Conservation (phyloP, 2,797 vertebrate genomes). For the Hoplostethus atlanticus region DNA sequence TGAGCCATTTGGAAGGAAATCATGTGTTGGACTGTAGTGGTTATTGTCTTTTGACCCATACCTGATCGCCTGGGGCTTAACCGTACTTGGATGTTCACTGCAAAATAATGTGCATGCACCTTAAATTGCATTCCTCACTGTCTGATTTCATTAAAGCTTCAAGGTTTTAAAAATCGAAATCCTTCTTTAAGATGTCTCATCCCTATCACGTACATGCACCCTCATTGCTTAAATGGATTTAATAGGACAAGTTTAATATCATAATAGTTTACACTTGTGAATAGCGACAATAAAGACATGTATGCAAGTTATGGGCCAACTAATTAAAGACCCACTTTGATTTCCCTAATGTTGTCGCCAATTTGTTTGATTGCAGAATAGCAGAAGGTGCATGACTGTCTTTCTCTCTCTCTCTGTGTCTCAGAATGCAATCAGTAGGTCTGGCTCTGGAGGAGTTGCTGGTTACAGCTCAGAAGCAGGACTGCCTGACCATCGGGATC, state of each 20-base stretch:
- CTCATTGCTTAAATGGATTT: not conserved
- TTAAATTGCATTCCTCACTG: not conserved
- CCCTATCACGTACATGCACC: constrained; percentile 1
- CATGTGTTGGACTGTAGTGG: constrained; percentile 32
- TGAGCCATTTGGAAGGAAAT: constrained; percentile 11
- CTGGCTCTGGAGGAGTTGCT: constrained; percentile 91
- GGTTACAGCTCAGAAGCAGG: constrained; percentile 88
- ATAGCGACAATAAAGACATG: too few relatives aligned
- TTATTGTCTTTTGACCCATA: constrained; percentile 35
- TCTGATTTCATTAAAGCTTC: too few relatives aligned
- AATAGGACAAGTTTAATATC: not conserved
- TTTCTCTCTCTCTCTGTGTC: not conserved
- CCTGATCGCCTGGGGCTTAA: not conserved
- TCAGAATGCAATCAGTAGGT: constrained; percentile 89
- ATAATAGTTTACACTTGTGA: not conserved
- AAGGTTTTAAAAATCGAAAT: too few relatives aligned
- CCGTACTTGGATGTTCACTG: too few relatives aligned
- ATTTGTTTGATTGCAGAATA: not conserved
- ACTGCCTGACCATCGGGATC: constrained; percentile 89
- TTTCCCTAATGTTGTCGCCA: not conserved
- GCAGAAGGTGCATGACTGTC: not conserved
- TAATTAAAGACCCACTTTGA: not conserved
- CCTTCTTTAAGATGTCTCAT: not conserved
- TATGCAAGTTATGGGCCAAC: not conserved
- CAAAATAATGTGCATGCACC: constrained; percentile 20